phyloP scores from a whole-genome alignment of 2,888 invertebrate genomes.

The Phengaris alcon region DNA sequence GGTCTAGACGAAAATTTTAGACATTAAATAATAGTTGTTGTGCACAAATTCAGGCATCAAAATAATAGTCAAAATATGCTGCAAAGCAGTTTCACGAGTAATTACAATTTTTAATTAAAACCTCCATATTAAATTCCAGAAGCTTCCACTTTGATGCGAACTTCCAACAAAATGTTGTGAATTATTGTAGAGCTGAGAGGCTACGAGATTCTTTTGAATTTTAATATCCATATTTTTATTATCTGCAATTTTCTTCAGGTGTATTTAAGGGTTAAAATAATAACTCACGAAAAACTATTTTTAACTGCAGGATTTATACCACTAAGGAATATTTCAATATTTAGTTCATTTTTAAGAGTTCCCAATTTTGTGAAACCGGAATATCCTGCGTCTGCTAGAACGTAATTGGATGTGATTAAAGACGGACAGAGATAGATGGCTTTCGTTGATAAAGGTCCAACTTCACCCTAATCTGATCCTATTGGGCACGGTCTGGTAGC shows the following conservation, averaged over 20 bases:
- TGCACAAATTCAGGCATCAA: neutral
- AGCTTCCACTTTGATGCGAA: constrained; percentile 5
- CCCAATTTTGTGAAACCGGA: neutral
- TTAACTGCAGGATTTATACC: neutral
- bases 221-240: neutral
- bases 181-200: neutral
- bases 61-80: neutral
- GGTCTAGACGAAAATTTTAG: neutral
- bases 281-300: neutral
- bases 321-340: neutral
- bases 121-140: constrained; percentile 16
- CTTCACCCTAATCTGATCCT: neutral
- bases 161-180: constrained; percentile 12
- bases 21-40: no score
- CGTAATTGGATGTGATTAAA: constrained; percentile 11
- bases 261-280: neutral
- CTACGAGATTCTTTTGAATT: neutral
- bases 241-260: neutral
- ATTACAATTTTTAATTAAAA: constrained; percentile 19
- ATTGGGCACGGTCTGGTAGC: constrained; percentile 9
- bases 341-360: neutral
- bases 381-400: neutral
- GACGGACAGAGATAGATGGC: constrained; percentile 4
- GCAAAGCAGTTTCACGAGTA: neutral
- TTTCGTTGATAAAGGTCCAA: neutral